phyloP scores from a whole-genome alignment of 1,140 invertebrate genomes.

The Atopsyche davidsoni region DNA sequence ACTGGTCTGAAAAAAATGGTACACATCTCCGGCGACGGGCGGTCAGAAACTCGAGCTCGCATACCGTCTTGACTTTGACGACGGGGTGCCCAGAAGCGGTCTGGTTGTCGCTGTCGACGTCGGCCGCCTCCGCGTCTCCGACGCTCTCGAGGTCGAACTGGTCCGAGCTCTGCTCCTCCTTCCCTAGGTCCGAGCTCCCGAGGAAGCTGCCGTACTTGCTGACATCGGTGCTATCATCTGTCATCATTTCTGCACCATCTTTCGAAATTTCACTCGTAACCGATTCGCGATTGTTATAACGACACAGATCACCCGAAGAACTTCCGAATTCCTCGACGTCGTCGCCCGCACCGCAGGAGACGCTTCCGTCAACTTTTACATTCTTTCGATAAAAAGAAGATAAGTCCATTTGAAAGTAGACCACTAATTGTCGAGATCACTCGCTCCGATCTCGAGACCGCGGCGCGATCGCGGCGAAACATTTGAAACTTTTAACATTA shows the following conservation, averaged over 20 bases:
- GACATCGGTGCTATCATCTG: conserved; percentile 19
- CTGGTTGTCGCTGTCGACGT: conserved; percentile 16
- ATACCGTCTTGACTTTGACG: conserved; percentile 30
- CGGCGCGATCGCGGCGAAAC: conserved; percentile 3
- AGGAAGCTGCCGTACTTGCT: conserved; percentile 18
- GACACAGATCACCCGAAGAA: conserved; percentile 7
- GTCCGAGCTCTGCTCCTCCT: conserved; percentile 21
- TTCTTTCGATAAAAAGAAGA: conserved; percentile 27
- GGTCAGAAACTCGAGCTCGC: neutral
- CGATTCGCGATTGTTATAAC: conserved; percentile 10
- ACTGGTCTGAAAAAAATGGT: too few relatives aligned
- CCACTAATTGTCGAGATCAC: conserved; percentile 5
- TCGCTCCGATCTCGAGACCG: conserved; percentile 7
- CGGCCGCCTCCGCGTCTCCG: conserved; percentile 14
- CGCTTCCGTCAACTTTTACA: conserved; percentile 28
- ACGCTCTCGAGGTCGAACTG: conserved; percentile 23
- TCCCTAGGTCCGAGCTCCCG: conserved; percentile 15
- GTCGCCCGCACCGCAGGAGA: conserved; percentile 16
- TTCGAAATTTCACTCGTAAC: conserved; percentile 11
- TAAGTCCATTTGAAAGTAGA: conserved; percentile 24
- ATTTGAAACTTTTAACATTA: conserved; percentile 11
- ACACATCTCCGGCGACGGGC: too few relatives aligned
- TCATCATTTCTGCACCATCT: conserved; percentile 26
- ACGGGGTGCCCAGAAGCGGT: conserved; percentile 12
- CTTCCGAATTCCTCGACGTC: conserved; percentile 7